Conservation (phyloP, 2,797 vertebrate species). For the Limosa lapponica region DNA sequence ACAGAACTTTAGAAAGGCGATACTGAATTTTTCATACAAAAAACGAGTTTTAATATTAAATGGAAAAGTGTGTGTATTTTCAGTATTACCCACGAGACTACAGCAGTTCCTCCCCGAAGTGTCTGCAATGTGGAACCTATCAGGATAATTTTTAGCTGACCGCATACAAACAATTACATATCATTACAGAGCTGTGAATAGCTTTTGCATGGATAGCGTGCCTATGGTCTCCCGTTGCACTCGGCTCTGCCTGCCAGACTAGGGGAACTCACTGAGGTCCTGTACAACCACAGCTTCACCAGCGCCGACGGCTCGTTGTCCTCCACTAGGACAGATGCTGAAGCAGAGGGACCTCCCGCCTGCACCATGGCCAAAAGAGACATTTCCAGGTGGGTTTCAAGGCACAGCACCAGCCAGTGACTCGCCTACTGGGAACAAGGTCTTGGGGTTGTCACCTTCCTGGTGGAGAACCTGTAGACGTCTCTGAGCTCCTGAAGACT, state of each 20-base stretch:
- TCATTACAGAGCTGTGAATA: conserved; percentile 22
- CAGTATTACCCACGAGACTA: rapidly evolving
- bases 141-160: conserved; percentile 32
- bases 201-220: neutral
- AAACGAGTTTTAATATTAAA: neutral
- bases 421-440: neutral
- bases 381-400: neutral
- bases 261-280: neutral
- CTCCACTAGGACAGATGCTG: rapidly evolving
- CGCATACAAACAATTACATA: conserved; percentile 41
- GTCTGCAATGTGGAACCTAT: conserved; percentile 42
- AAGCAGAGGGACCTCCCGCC: neutral
- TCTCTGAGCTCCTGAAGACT: neutral
- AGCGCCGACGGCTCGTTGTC: rapidly evolving
- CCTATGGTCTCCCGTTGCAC: neutral
- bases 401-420: neutral
- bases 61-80: neutral
- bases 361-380: neutral
- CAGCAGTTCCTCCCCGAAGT: neutral
- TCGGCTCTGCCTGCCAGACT: neutral
- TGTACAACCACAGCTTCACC: neutral
- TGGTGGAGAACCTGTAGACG: rapidly evolving
- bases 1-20: neutral
- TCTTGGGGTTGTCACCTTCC: neutral
- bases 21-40: neutral